Percentiles rank a stretch among this genome's conserved stretches.
phyloP scores from a whole-genome alignment of 2,888 invertebrate genomes.

The Nemotelus pantherinus region DNA sequence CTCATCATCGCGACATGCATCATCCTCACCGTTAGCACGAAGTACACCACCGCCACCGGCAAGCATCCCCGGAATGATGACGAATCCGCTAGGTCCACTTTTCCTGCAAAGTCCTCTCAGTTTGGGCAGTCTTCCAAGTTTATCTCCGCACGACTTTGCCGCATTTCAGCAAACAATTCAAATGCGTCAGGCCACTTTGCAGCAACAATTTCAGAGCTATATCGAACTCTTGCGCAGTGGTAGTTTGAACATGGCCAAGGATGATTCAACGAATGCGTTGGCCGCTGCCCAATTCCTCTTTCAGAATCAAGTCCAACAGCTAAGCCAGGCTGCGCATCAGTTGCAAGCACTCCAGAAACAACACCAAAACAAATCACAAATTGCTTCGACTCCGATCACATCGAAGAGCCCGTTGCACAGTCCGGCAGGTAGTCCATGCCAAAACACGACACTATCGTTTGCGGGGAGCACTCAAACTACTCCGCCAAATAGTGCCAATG shows the following conservation, averaged over 20 bases:
- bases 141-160: slow-evolving; percentile 61
- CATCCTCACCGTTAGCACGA: slow-evolving; percentile 55
- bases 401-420: slow-evolving; percentile 61
- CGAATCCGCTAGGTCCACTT: slow-evolving; percentile 52
- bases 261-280: slow-evolving; percentile 61
- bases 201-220: slow-evolving; percentile 64
- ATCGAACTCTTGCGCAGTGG: slow-evolving; percentile 61
- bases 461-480: slow-evolving; percentile 64
- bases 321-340: slow-evolving; percentile 86
- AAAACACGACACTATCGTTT: slow-evolving; percentile 54
- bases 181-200: slow-evolving; percentile 62
- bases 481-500: slow-evolving; percentile 65
- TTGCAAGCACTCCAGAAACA: slow-evolving; percentile 81
- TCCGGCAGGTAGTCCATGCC: slow-evolving; percentile 61
- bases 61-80: slow-evolving; percentile 51
- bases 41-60: slow-evolving; percentile 46
- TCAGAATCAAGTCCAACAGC: slow-evolving; percentile 78
- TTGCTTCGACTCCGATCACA: slow-evolving; percentile 57
- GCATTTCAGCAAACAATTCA: slow-evolving; percentile 62
- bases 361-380: slow-evolving; percentile 67
- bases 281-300: slow-evolving; percentile 77
- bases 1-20: slow-evolving; percentile 59
- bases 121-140: slow-evolving; percentile 52
- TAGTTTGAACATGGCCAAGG: slow-evolving; percentile 54
- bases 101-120: slow-evolving; percentile 56